phyloP scores from a whole-genome alignment of 2,888 invertebrate species.

The Chrysolina americana region DNA sequence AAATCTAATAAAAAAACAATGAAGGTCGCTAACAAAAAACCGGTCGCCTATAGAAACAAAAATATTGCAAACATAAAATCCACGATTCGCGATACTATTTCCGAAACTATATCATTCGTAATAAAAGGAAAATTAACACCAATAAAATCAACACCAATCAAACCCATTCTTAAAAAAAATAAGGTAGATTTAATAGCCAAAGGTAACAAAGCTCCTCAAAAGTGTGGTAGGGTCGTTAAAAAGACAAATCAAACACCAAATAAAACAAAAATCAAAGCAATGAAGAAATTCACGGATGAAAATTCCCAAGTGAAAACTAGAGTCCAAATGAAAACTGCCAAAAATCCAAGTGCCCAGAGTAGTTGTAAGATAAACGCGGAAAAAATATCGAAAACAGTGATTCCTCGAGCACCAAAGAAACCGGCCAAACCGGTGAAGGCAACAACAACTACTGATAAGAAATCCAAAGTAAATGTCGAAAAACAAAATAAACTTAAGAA shows the following conservation, averaged over 20 bases:
- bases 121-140: slow-evolving; percentile 66
- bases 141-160: slow-evolving; percentile 64
- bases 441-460: slow-evolving; percentile 28
- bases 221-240: slow-evolving; percentile 36
- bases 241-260: slow-evolving; percentile 29
- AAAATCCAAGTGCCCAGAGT: slow-evolving; percentile 54
- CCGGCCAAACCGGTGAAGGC: slow-evolving; percentile 33
- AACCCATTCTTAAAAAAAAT: slow-evolving; percentile 55
- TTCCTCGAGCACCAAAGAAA: slow-evolving; percentile 32
- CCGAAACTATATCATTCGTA: slow-evolving; percentile 68
- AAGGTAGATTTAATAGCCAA: slow-evolving; percentile 52
- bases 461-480: slow-evolving; percentile 41
- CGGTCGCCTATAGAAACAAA: slow-evolving; percentile 57
- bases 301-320: slow-evolving; percentile 47
- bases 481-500: slow-evolving; percentile 42
- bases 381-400: slow-evolving; percentile 36
- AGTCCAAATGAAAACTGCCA: slow-evolving; percentile 59
- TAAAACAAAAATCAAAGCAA: slow-evolving; percentile 44
- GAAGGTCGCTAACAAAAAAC: slow-evolving; percentile 43
- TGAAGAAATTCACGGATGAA: slow-evolving; percentile 52
- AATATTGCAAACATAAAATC: slow-evolving; percentile 54
- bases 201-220: slow-evolving; percentile 37
- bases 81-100: slow-evolving; percentile 62
- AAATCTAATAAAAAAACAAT: slow-evolving; percentile 43
- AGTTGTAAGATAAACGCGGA: slow-evolving; percentile 44